Evolutionary conservation across 2,113 vertebrate genomes (phyloP).

Genomic region (Panurus biarmicus): DNA sequence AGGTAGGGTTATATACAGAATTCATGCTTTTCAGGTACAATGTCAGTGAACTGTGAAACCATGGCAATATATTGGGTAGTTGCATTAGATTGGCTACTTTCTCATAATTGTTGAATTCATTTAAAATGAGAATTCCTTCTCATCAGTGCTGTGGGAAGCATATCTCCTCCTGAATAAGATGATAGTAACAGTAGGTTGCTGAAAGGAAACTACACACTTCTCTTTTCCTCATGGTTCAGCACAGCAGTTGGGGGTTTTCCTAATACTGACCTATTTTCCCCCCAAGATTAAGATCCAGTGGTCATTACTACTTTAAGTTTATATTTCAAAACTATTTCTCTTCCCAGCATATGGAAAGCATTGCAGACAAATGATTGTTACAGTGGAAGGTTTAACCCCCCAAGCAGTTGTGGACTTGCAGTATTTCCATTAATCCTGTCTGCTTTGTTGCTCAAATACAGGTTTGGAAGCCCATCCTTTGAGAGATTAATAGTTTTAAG

Average conservation of each 20-base stretch:
- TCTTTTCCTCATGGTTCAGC: background rate
- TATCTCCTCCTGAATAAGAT: background rate
- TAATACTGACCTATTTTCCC: background rate
- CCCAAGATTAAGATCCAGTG: background rate
- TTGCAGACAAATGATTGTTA: background rate
- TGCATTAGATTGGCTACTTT: background rate
- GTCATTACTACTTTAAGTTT: background rate
- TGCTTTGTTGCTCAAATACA: background rate
- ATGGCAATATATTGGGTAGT: background rate
- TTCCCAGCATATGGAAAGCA: background rate
- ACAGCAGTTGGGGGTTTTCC: background rate
- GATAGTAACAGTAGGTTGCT: background rate
- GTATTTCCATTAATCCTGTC: background rate
- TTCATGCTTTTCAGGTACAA: background rate
- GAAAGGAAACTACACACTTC: background rate
- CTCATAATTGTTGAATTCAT: background rate
- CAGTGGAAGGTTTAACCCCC: rapidly evolving
- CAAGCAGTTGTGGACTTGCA: background rate
- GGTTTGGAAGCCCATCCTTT: background rate
- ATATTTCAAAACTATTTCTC: background rate
- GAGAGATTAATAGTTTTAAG: background rate
- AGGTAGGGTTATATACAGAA: background rate
- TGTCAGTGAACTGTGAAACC: background rate
- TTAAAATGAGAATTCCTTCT: background rate
- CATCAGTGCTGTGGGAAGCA: background rate